Evolutionary conservation across 2,888 invertebrate genomes (phyloP), one percentile per base, ranked within the genome.

Genomic region (Leptopilina drosophilae): DNA sequence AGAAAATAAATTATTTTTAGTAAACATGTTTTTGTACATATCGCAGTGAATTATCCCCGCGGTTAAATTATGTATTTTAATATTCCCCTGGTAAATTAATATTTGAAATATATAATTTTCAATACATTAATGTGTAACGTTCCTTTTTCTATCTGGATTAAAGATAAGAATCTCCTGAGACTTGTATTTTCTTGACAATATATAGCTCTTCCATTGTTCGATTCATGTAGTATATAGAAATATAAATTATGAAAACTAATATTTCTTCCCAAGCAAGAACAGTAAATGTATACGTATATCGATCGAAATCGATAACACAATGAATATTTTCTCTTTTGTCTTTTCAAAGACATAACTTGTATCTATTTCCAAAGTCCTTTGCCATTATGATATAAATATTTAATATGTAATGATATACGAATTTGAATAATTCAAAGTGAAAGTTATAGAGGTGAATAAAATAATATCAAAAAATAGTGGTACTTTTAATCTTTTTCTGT

Each of bases 201-300:
- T 40, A 59, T 56, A 56, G 26, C 33, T 56, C 15, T n/a, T 56
- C 9, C 56, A 73, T 73, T 73, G 73, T 73, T 73, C 56, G 73
- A n/a, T 11, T 73, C 40, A 5, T 59, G 14, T 5, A 40, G 56
- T 40, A 73, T 42, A 42, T 42, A 42, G 73, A 40, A 73, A 73
- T 73, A 73, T 73, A 73, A 73, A 73, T 73, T 56, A 73, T 73
- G n/a, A 73, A 73, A 73, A 73, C 40, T 73, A 53, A 73, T 73
- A 73, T 59, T 73, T 56, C 73, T 56, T 56, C 20, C 33, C 40
- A 73, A 56, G n/a, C 33, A 33, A 56, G 56, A 73, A 73, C 56
- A 56, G 73, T 33, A 1, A 20, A 56, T 26, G 56, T 59, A 14
- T 14, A 53, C 40, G 26, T 73, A 40, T 40, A 59, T 56, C 73